These are phyloP conservation scores for Priocnemis perturbator DNA, from an alignment of 2,888 invertebrate species.

Conservation along the genomic window DNA sequence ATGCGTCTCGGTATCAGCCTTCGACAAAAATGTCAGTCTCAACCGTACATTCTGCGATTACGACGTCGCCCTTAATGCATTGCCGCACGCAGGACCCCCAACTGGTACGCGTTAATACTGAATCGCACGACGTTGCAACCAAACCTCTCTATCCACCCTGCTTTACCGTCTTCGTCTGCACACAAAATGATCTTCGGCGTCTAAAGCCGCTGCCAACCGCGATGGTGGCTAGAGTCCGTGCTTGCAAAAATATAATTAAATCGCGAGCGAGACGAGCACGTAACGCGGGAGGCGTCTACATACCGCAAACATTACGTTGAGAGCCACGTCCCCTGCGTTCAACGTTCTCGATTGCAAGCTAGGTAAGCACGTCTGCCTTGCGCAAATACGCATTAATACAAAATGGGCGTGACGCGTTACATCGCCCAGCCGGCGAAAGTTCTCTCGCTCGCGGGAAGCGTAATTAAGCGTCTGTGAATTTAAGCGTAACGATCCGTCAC, in stretches of 20 bases:
- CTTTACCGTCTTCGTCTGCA: neutral
- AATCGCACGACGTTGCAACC: too few relatives aligned
- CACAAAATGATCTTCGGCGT: neutral
- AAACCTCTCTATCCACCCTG: too few relatives aligned
- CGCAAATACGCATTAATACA: constrained; percentile 36
- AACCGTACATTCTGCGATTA: neutral
- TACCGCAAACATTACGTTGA: too few relatives aligned
- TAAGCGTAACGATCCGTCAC: too few relatives aligned
- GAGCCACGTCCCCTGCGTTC: too few relatives aligned
- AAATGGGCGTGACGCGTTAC: neutral
- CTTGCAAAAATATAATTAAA: constrained; percentile 20
- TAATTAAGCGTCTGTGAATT: too few relatives aligned
- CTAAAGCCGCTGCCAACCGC: neutral
- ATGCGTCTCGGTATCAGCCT: too few relatives aligned
- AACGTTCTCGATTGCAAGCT: neutral
- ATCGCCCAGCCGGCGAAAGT: neutral
- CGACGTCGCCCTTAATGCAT: constrained; percentile 3
- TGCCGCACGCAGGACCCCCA: too few relatives aligned
- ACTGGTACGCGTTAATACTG: too few relatives aligned
- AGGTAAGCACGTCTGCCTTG: constrained; percentile 27
- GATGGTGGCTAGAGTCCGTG: too few relatives aligned
- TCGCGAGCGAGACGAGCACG: constrained; percentile 2
- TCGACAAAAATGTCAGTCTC: too few relatives aligned
- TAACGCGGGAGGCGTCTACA: constrained; percentile 13
- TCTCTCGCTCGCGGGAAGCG: too few relatives aligned